These are phyloP conservation scores for Diloba caeruleocephala DNA, from an alignment of 2,888 invertebrate species.

Conservation along the genomic window DNA sequence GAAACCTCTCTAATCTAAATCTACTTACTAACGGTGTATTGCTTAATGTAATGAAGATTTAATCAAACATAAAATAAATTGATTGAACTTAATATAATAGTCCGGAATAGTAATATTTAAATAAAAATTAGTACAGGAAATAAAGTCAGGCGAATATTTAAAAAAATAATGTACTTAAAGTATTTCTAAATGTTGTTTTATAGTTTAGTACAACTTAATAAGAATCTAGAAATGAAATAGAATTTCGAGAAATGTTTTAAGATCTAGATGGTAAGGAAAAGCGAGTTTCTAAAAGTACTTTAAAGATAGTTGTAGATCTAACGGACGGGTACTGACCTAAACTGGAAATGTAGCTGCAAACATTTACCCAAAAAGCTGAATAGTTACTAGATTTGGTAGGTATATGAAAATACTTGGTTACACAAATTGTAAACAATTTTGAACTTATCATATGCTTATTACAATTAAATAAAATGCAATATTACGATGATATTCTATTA, in stretches of 20 bases:
- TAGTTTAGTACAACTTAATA: neutral
- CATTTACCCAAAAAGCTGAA: constrained; percentile 7
- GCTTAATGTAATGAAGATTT: no score
- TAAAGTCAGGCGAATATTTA: neutral
- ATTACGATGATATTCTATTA: no score
- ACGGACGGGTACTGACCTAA: constrained; percentile 83
- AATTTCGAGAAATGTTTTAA: neutral
- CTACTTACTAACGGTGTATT: neutral
- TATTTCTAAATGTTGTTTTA: no score
- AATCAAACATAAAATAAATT: no score
- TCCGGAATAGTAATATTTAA: no score
- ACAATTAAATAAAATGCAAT: no score
- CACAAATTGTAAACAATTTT: no score
- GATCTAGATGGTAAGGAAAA: constrained; percentile 22
- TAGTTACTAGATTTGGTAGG: no score
- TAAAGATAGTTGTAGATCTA: constrained; percentile 65
- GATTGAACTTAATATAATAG: no score
- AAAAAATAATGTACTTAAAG: neutral
- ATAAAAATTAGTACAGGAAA: no score
- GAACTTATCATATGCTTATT: no score
- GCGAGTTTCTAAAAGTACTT: constrained; percentile 37
- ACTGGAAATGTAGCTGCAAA: constrained; percentile 65
- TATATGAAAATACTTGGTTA: no score
- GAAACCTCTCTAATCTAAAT: neutral
- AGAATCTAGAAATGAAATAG: neutral